Evolutionary conservation across 2,888 invertebrate species (phyloP).

Genomic region (Meghimatium bilineatum): DNA sequence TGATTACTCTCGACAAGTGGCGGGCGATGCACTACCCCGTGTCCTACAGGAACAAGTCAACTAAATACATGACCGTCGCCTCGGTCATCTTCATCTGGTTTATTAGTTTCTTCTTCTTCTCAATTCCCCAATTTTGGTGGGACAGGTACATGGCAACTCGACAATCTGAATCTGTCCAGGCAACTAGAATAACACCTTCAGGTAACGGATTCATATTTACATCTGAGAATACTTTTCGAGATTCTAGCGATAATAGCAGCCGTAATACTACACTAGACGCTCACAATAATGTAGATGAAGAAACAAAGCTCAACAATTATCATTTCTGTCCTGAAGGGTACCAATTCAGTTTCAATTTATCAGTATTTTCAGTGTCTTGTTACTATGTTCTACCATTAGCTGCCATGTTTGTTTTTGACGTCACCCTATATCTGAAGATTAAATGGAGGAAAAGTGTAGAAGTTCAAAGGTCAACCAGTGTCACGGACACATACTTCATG

Average conservation of each 20-base stretch:
- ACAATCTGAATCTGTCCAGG: background rate
- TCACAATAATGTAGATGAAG: background rate
- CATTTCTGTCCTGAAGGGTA: slow-evolving; percentile 41
- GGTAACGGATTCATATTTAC: background rate
- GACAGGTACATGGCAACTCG: slow-evolving; percentile 41
- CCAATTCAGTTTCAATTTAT: slow-evolving; percentile 31
- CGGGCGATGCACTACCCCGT: slow-evolving; percentile 70
- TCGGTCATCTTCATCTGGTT: slow-evolving; percentile 61
- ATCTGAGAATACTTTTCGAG: background rate
- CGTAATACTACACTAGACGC: background rate
- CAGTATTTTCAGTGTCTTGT: slow-evolving; percentile 42
- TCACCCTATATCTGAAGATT: slow-evolving; percentile 67
- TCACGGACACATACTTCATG: slow-evolving; percentile 60
- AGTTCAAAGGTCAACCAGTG: slow-evolving; percentile 63
- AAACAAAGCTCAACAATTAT: background rate
- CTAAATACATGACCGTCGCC: slow-evolving; percentile 59
- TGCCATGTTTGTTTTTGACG: slow-evolving; percentile 61
- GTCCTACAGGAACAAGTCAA: slow-evolving; percentile 65
- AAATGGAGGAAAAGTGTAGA: slow-evolving; percentile 65
- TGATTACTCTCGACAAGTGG: slow-evolving; percentile 69
- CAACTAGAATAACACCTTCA: background rate
- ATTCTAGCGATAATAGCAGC: background rate
- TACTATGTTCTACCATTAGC: slow-evolving; percentile 63
- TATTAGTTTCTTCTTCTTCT: slow-evolving; percentile 62
- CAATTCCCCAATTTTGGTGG: slow-evolving; percentile 62